These are phyloP conservation scores for Cryptoblepharus egeriae DNA, from an alignment of 2,797 vertebrate genomes.

Conservation along the genomic window DNA sequence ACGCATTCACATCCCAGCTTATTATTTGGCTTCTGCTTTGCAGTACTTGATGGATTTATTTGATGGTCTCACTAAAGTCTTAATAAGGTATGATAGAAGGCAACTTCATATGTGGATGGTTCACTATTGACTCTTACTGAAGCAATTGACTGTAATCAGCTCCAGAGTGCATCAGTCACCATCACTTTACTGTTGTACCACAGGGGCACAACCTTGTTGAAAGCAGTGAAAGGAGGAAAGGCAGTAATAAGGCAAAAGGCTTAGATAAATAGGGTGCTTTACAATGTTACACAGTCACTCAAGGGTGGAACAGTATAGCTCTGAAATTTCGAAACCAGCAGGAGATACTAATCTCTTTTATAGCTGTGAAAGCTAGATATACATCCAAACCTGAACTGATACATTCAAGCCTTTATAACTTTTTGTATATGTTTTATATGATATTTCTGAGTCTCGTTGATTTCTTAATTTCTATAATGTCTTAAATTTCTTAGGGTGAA, in stretches of 20 bases:
- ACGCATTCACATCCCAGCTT: neutral
- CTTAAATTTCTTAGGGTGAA: too few relatives aligned
- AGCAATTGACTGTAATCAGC: slow-evolving; percentile 42
- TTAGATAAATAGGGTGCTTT: neutral
- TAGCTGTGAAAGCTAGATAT: neutral
- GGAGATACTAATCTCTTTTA: neutral
- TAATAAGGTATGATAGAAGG: slow-evolving; percentile 32
- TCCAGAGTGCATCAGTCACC: slow-evolving; percentile 34
- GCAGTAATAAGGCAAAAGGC: slow-evolving; percentile 10
- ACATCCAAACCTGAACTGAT: neutral
- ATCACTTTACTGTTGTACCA: slow-evolving; percentile 15
- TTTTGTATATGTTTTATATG: neutral
- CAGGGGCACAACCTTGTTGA: slow-evolving; percentile 7
- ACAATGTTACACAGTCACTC: neutral
- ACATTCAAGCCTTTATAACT: neutral
- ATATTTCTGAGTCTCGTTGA: neutral
- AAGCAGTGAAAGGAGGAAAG: slow-evolving; percentile 12
- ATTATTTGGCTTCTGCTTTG: slow-evolving; percentile 10
- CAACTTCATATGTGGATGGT: slow-evolving; percentile 54
- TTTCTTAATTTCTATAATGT: too few relatives aligned
- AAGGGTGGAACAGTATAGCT: neutral
- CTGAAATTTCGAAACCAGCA: slow-evolving; percentile 7
- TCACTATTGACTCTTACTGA: slow-evolving; percentile 35
- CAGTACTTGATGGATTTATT: slow-evolving; percentile 37
- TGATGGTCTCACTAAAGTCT: slow-evolving; percentile 41